Base-by-base conservation (phyloP, 2,797 vertebrate genomes). In the Molossus alvarezi region DNA sequence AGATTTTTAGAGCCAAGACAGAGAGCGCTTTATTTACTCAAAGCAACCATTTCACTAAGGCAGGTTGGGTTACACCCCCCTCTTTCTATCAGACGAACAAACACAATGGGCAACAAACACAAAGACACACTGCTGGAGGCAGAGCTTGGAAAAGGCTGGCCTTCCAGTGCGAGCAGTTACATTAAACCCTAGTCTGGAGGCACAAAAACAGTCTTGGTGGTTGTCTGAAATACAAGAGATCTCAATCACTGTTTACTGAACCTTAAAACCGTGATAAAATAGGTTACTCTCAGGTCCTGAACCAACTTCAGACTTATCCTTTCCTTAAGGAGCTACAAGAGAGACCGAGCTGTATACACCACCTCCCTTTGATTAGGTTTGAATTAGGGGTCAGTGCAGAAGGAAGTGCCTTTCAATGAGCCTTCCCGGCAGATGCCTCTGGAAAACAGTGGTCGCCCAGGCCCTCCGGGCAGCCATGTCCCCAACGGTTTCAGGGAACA, bases 201-300 rank as follows among this genome's bases (percentile, higher is more conserved):
- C 29, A 94, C 27, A 57, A 72, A 96, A 96, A 89, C 80, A 83
- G 21, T 48, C 57, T 94, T 96, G 96, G 80, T 60, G 81, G 64
- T 37, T 89, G 86, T 96, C 96, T 83, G 37, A 82, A 65, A 64
- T 37, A 21, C 12, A 95, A 64, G 53, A 76, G 80, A 17, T 72
- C 73, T 79, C 92, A 88, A 94, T 21, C 85, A 27, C 92, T 97
- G 87, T 0, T 96, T 88, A 87, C 51, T 97, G 95, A 98, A 92
- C 85, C 92, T 97, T 84, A 67, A 67, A 93, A 84, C 23, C 27
- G 62, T 65, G 27, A 97, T 93, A 97, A 95, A 95, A 94, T 58
- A 95, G 95, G 93, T 79, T 91, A 93, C 58, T 90, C 23, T 72
- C 37, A 72, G 95, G 97, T 96, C 89, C 64, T 58, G 51, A 94